Conservation (phyloP, 2,888 invertebrate species). For the Drymonia ruficornis region DNA sequence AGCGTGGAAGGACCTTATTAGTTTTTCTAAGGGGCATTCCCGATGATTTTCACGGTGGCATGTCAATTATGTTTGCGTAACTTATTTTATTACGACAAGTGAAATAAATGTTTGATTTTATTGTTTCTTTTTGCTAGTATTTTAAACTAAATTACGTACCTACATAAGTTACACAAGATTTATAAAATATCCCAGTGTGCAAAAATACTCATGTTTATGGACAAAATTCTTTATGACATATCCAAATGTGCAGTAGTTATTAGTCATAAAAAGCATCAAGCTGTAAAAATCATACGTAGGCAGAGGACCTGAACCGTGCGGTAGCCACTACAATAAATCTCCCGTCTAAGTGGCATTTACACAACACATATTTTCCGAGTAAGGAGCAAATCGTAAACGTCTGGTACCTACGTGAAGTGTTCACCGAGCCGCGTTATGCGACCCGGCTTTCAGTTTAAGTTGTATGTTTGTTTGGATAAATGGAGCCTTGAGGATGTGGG, state of each 20-base stretch:
- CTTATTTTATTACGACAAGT: slow-evolving; percentile 33
- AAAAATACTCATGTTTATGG: neutral
- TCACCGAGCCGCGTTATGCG: slow-evolving; percentile 46
- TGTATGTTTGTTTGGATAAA: slow-evolving; percentile 30
- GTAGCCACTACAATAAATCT: slow-evolving; percentile 72
- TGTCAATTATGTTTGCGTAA: slow-evolving; percentile 48
- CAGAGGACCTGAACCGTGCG: slow-evolving; percentile 45
- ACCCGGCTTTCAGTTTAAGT: slow-evolving; percentile 39
- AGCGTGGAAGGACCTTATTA: slow-evolving; percentile 71
- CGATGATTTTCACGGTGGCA: slow-evolving; percentile 62
- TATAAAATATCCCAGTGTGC: too few relatives aligned
- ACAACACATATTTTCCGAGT: slow-evolving; percentile 68
- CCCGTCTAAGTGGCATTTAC: slow-evolving; percentile 78
- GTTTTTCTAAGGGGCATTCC: slow-evolving; percentile 63
- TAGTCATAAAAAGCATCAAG: slow-evolving; percentile 36
- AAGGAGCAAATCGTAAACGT: slow-evolving; percentile 78
- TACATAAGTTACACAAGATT: too few relatives aligned
- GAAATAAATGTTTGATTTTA: neutral
- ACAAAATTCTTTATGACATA: neutral
- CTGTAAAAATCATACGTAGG: slow-evolving; percentile 34
- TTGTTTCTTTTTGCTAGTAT: neutral
- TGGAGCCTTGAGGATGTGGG: slow-evolving; percentile 25
- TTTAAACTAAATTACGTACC: too few relatives aligned
- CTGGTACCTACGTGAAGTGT: slow-evolving; percentile 52
- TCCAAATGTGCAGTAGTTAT: slow-evolving; percentile 28